These are phyloP conservation scores for Myotis planiceps DNA, from an alignment of 2,797 vertebrate species.

Conservation along the genomic window DNA sequence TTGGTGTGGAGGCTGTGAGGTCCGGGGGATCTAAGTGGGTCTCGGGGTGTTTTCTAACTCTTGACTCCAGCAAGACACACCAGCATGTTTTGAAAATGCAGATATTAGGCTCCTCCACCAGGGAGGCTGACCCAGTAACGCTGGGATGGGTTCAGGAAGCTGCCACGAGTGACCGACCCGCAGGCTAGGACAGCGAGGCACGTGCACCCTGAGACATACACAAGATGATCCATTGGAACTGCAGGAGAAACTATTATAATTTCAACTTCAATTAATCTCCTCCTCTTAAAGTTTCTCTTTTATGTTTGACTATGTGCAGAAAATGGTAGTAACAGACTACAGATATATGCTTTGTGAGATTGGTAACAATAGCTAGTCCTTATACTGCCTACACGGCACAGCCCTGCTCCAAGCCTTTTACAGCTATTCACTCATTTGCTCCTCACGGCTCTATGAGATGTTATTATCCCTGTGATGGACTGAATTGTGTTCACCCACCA, in stretches of 20 bases:
- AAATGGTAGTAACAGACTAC: background rate
- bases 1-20: background rate
- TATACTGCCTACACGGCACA: fast-evolving
- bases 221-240: background rate
- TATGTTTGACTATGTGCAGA: too few relatives aligned
- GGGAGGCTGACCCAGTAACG: too few relatives aligned
- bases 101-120: background rate
- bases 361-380: fast-evolving
- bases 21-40: fast-evolving
- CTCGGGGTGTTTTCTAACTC: background rate
- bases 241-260: background rate
- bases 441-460: too few relatives aligned
- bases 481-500: background rate
- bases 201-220: fast-evolving
- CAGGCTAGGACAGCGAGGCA: background rate
- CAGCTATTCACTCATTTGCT: background rate
- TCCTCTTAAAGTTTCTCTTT: background rate
- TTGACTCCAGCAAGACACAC: too few relatives aligned
- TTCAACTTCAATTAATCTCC: background rate
- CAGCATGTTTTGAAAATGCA: background rate
- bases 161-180: background rate
- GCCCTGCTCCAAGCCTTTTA: background rate
- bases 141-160: background rate
- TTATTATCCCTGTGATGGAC: too few relatives aligned
- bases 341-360: background rate